Evolutionary conservation across 2,888 invertebrate species (phyloP).

Genomic region (Melanotus villosus): DNA sequence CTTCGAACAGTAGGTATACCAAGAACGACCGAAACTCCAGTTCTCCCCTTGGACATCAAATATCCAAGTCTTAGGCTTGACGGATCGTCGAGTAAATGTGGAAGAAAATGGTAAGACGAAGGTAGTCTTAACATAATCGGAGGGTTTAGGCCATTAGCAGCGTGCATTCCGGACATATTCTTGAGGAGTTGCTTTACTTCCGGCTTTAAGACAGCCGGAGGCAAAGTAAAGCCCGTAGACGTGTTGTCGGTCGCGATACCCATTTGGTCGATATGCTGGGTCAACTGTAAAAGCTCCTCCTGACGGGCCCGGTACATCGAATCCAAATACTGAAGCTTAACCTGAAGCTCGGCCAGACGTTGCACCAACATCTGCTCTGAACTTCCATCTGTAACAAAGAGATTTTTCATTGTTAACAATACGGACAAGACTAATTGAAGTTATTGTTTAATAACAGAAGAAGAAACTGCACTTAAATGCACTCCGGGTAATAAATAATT

Average conservation of each 20-base stretch:
- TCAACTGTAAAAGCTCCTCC: conserved; percentile 81
- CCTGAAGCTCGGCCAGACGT: conserved; percentile 82
- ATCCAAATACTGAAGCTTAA: conserved; percentile 84
- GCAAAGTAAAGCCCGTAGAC: conserved; percentile 57
- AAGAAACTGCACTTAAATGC: no score
- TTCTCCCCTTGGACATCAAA: conserved; percentile 80
- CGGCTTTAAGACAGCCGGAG: conserved; percentile 61
- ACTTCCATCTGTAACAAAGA: conserved; percentile 71
- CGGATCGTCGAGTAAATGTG: conserved; percentile 86
- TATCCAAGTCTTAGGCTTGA: conserved; percentile 84
- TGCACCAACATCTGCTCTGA: conserved; percentile 78
- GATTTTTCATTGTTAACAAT: background rate
- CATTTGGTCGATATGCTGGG: conserved; percentile 75
- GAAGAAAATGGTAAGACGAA: conserved; percentile 88
- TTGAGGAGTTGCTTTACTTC: conserved; percentile 63
- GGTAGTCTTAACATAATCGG: conserved; percentile 77
- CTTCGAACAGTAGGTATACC: conserved; percentile 93
- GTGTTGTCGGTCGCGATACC: conserved; percentile 57
- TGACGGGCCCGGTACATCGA: conserved; percentile 83
- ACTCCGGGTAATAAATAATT: no score
- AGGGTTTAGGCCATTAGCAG: conserved; percentile 67
- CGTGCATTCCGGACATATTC: conserved; percentile 70
- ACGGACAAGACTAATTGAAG: background rate
- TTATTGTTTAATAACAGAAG: background rate
- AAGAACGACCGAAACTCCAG: conserved; percentile 85